phyloP scores from a whole-genome alignment of 2,113 vertebrate genomes.

The Puma concolor region DNA sequence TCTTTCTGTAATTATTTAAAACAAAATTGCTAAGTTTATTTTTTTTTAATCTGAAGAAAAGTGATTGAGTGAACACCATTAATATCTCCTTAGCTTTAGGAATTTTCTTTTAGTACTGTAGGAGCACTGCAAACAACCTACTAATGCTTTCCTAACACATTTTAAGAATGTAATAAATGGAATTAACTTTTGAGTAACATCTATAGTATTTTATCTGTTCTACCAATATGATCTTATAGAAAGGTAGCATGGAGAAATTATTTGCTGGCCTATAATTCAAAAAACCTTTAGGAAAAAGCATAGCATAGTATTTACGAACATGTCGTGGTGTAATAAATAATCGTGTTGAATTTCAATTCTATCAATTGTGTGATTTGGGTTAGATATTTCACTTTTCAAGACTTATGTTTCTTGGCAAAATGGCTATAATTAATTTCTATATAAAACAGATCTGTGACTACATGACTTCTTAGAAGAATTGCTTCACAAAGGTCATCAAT shows the following conservation, averaged over 20 bases:
- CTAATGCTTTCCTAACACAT: background rate
- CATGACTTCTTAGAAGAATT: slow-evolving; percentile 26
- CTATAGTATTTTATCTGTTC: background rate
- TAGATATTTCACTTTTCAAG: background rate
- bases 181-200: background rate
- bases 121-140: background rate
- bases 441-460: background rate
- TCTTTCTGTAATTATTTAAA: background rate
- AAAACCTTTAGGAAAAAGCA: background rate
- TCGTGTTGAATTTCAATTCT: background rate
- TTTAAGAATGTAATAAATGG: background rate
- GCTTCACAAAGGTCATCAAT: background rate
- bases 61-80: background rate
- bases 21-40: background rate
- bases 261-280: slow-evolving; percentile 9
- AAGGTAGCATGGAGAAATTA: background rate
- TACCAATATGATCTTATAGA: background rate
- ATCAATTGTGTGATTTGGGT: background rate
- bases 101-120: background rate
- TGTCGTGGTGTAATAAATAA: background rate
- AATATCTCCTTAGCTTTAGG: background rate
- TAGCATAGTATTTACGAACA: background rate
- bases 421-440: background rate
- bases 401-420: background rate
- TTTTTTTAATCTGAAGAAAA: background rate